Evolutionary conservation across 1,140 invertebrate genomes (phyloP).

Genomic region (Pseudoatta argentina): DNA sequence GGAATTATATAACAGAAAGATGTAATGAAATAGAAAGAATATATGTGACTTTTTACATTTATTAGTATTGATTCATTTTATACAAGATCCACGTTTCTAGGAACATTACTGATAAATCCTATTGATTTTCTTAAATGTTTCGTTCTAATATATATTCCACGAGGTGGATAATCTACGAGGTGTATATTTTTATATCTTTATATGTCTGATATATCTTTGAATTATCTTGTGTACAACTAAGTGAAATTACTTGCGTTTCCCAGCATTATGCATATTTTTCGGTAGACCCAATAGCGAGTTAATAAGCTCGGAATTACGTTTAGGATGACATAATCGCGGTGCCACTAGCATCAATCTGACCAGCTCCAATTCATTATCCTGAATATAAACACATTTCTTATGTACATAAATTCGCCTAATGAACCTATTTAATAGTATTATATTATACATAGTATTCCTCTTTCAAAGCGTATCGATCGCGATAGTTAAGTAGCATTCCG

Average conservation of each 20-base stretch:
- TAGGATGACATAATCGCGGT: constrained; percentile 81
- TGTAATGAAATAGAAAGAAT: constrained; percentile 4
- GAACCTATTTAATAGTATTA: background rate
- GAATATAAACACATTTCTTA: constrained; percentile 21
- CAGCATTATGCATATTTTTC: constrained; percentile 91
- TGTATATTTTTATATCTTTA: background rate
- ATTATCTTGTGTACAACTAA: background rate
- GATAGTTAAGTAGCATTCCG: background rate
- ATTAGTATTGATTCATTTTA: constrained; percentile 31
- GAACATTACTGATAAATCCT: background rate
- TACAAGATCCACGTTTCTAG: background rate
- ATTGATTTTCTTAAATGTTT: constrained; percentile 6
- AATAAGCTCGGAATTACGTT: constrained; percentile 91
- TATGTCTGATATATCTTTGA: background rate
- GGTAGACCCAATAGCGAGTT: constrained; percentile 91
- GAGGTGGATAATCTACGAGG: background rate
- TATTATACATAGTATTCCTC: background rate
- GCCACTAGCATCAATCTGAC: constrained; percentile 76
- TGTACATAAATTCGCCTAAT: background rate
- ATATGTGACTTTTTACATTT: constrained; percentile 10
- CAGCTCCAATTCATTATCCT: constrained; percentile 81
- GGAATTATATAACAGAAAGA: background rate
- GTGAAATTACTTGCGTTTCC: constrained; percentile 80
- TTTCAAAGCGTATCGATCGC: background rate
- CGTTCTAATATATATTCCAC: background rate